phyloP scores from a whole-genome alignment of 1,140 invertebrate genomes.

The Drosophila quadrilineata region DNA sequence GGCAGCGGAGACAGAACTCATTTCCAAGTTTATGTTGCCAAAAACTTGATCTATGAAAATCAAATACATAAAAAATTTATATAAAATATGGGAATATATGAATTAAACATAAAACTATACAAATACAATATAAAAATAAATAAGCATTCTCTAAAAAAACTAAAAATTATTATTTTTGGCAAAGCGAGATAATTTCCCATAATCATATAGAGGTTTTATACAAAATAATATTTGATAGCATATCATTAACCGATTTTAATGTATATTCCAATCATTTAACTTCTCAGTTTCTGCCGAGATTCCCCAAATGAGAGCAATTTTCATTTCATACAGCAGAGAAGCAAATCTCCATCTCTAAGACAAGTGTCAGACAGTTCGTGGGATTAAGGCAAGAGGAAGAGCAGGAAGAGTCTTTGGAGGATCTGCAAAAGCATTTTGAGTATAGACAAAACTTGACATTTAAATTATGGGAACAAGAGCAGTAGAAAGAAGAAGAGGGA shows the following conservation, averaged over 20 bases:
- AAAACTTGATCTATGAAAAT: too few relatives aligned
- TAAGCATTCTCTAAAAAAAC: too few relatives aligned
- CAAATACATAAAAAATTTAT: too few relatives aligned
- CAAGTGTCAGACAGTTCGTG: conserved; percentile 47
- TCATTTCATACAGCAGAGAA: conserved; percentile 39
- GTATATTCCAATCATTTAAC: conserved; percentile 48
- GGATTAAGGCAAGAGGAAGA: conserved; percentile 21
- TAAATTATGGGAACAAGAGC: conserved; percentile 80
- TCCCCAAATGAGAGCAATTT: conserved; percentile 57
- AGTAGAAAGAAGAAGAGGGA: conserved; percentile 18
- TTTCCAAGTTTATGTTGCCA: neutral
- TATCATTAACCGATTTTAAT: conserved; percentile 13
- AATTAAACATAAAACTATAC: too few relatives aligned
- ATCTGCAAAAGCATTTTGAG: conserved; percentile 61
- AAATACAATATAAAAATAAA: too few relatives aligned
- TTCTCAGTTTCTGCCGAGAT: too few relatives aligned
- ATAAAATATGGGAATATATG: too few relatives aligned
- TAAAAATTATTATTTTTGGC: too few relatives aligned
- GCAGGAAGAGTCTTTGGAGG: conserved; percentile 5
- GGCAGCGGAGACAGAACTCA: neutral
- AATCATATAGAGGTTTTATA: too few relatives aligned
- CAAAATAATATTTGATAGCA: neutral
- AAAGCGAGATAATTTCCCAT: too few relatives aligned
- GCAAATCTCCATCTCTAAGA: conserved; percentile 34
- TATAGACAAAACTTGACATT: conserved; percentile 76